These are phyloP conservation scores for Thereva nobilitata DNA, from an alignment of 2,888 invertebrate species.

Conservation along the genomic window DNA sequence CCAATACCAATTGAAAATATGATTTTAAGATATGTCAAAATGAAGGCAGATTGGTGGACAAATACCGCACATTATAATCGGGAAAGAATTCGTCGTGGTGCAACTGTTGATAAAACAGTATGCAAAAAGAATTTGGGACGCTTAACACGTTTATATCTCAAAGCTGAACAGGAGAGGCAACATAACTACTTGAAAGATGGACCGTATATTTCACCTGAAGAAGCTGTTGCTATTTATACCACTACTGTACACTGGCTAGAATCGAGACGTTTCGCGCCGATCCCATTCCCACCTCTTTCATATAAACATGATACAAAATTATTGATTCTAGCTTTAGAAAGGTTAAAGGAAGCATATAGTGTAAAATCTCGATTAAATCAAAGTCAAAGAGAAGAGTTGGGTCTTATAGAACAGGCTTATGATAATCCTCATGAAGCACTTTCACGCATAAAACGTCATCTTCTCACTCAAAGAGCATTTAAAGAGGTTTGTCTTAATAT, in stretches of 20 bases:
- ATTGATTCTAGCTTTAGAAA: slow-evolving; percentile 92
- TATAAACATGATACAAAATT: slow-evolving; percentile 99
- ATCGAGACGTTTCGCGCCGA: slow-evolving; percentile 96
- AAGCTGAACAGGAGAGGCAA: slow-evolving; percentile 98
- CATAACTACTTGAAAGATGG: slow-evolving; percentile 99
- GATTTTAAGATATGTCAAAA: slow-evolving; percentile 99
- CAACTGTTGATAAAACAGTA: slow-evolving; percentile 99
- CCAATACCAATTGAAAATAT: slow-evolving; percentile 99
- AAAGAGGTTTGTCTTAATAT: slow-evolving; percentile 73
- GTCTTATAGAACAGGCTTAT: slow-evolving; percentile 98
- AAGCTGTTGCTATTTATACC: slow-evolving; percentile 99
- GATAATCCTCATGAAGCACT: slow-evolving; percentile 99
- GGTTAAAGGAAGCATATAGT: slow-evolving; percentile 97
- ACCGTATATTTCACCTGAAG: slow-evolving; percentile 98
- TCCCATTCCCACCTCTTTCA: slow-evolving; percentile 98
- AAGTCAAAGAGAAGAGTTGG: slow-evolving; percentile 97
- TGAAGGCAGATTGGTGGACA: slow-evolving; percentile 99
- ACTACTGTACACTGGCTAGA: slow-evolving; percentile 99
- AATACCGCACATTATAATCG: slow-evolving; percentile 99
- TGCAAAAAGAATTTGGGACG: slow-evolving; percentile 99
- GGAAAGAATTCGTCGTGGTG: slow-evolving; percentile 97
- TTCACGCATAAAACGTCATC: slow-evolving; percentile 98
- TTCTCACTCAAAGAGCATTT: slow-evolving; percentile 96
- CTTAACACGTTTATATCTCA: slow-evolving; percentile 93
- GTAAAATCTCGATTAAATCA: slow-evolving; percentile 97